A percentile compares a stretch with the other conserved stretches of the same genome.
phyloP scores from a whole-genome alignment of 2,113 vertebrate species.

The Syngnathus typhle region DNA sequence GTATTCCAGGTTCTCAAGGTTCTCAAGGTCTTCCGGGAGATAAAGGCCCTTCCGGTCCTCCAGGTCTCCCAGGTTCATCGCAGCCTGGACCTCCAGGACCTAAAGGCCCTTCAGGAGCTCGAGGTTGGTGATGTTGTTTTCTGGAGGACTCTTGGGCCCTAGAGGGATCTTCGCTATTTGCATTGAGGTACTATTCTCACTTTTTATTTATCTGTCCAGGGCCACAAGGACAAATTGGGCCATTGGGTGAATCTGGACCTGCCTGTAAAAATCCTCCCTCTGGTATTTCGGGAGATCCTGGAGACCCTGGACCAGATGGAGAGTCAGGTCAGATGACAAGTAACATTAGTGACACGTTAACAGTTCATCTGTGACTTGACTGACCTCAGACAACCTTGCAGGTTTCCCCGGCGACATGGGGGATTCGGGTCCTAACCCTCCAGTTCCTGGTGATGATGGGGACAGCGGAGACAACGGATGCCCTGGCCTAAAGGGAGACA shows the following conservation, averaged over 20 bases:
- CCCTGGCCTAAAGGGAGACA: constrained; percentile 28
- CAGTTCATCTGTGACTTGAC: neutral
- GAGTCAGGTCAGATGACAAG: constrained; percentile 36
- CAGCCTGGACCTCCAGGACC: constrained; percentile 48
- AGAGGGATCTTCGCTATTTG: neutral
- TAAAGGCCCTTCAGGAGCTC: constrained; percentile 44
- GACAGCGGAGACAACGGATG: constrained; percentile 60
- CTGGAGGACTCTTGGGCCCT: neutral
- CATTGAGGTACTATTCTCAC: neutral
- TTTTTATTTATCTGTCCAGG: constrained; percentile 26
- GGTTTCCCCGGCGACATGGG: constrained; percentile 49
- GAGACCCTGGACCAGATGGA: constrained; percentile 44
- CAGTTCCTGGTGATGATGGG: constrained; percentile 72
- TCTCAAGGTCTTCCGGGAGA: constrained; percentile 47
- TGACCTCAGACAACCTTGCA: constrained; percentile 24
- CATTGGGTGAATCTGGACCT: constrained; percentile 30
- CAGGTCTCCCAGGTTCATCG: constrained; percentile 41
- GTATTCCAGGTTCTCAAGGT: constrained; percentile 35
- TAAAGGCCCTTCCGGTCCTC: constrained; percentile 54
- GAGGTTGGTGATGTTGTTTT: constrained; percentile 38
- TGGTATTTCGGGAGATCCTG: constrained; percentile 39
- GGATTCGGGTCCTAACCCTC: constrained; percentile 37
- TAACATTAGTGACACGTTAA: neutral
- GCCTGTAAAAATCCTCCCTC: constrained; percentile 27
- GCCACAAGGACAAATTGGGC: constrained; percentile 31